Base-by-base conservation (phyloP, 2,888 invertebrate species). In the Meganola albula region DNA sequence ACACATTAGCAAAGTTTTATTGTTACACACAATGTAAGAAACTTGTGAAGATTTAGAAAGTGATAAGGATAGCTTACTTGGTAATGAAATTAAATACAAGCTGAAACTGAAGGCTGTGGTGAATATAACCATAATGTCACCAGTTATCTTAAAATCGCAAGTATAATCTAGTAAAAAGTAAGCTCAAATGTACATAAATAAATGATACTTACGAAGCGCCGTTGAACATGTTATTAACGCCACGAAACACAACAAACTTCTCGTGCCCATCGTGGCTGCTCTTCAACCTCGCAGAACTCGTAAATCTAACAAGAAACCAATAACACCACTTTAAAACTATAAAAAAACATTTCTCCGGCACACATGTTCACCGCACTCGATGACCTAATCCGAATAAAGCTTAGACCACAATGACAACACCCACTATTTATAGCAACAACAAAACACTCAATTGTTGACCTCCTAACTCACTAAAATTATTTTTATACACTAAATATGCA, bases 401-500 rank as follows among this genome's bases (percentile, higher is more conserved):
- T 73, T 66, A 63, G 57, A 57, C 64, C 65, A 72, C 72, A 79
- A 80, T 85, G 87, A 87, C 87, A 86, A 86, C 87, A 87, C 84
- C 88, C 72, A 88, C 87, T 77, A 85, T 87, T 83, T 89, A 90
- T 70, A 90, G 89, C 65, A 87, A 64, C 76, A 88, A 82, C 51
- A 60, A 72, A 68, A 64, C 70, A 74, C 61, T 58, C 59, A 67
- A 69, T 61, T 65, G 58, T 32, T 39, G 49, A 44, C 49, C 52
- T 60, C 48, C 52, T 65, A 60, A 65, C 58, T 74, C 67, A 67
- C 57, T 70, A 72, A 70, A 66, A 46, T 44, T 55, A 50, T 48
- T 47, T 59, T 48, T 36, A 40, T 39, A 33, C 44, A 39, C 30
- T 45, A 34, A 49, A 47, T 51, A 48, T 37, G 31, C 44, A 50